phyloP scores from a whole-genome alignment of 2,888 invertebrate genomes.

The Eristalis pertinax region DNA sequence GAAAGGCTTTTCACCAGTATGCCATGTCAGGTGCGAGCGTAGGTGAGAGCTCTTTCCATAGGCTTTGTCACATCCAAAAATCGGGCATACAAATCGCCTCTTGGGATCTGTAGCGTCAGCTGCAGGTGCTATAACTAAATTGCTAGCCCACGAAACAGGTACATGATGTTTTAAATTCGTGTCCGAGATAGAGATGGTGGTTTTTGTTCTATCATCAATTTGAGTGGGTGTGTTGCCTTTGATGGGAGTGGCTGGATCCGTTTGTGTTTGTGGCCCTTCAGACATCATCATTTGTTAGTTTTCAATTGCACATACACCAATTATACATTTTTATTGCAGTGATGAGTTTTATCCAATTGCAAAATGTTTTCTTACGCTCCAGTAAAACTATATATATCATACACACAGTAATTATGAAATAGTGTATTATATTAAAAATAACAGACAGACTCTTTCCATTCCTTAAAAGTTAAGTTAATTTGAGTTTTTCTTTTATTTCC shows the following conservation, averaged over 20 bases:
- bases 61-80: constrained; percentile 78
- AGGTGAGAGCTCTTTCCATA: constrained; percentile 80
- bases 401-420: background rate
- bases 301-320: background rate
- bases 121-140: background rate
- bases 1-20: constrained; percentile 79
- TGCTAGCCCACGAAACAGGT: background rate
- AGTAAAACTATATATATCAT: background rate
- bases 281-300: constrained; percentile 26
- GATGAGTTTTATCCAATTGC: background rate
- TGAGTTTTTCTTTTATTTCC: constrained; percentile 19
- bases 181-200: background rate
- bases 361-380: background rate
- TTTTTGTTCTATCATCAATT: constrained; percentile 8
- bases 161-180: background rate
- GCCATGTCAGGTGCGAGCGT: constrained; percentile 80
- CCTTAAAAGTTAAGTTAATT: background rate
- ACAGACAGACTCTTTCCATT: background rate
- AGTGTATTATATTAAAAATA: constrained; percentile 22
- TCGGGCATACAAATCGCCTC: constrained; percentile 77
- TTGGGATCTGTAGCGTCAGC: constrained; percentile 74
- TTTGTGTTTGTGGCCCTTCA: constrained; percentile 19
- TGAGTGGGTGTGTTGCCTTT: constrained; percentile 52
- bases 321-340: background rate
- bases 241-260: constrained; percentile 62